These are phyloP conservation scores for Gorsachius magnificus DNA, from an alignment of 2,797 vertebrate genomes.

Conservation along the genomic window DNA sequence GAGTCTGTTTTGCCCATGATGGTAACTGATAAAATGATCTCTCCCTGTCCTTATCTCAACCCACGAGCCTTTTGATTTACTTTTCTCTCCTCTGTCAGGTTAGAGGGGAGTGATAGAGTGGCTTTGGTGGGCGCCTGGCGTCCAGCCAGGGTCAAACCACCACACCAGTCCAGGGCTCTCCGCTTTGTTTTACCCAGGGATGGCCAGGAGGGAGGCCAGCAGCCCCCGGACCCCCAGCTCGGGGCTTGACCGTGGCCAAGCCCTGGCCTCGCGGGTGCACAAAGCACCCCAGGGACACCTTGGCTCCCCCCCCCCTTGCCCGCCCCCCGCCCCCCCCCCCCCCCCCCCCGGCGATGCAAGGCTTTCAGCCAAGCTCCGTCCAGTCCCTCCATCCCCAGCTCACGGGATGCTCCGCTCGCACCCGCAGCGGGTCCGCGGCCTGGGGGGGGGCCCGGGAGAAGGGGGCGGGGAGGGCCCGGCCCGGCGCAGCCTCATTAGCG, in stretches of 20 bases:
- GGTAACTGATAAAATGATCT: too few species aligned
- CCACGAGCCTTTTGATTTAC: too few species aligned
- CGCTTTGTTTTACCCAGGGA: neutral
- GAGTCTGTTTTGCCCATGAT: too few species aligned
- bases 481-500: neutral
- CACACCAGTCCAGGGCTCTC: neutral
- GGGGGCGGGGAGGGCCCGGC: neutral
- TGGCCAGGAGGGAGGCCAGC: neutral
- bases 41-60: too few species aligned
- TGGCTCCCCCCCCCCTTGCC: neutral
- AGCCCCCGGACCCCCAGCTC: neutral
- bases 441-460: accelerated
- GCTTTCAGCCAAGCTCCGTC: neutral
- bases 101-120: too few species aligned
- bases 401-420: accelerated
- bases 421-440: accelerated
- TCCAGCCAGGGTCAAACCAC: too few species aligned
- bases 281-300: neutral
- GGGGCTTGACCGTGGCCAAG: too few species aligned
- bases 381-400: too few species aligned
- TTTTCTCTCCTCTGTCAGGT: too few species aligned
- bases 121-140: too few species aligned
- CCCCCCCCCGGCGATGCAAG: too few species aligned
- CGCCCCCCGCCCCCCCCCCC: too few species aligned
- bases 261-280: neutral